Percentiles rank a stretch among this genome's conserved stretches.
phyloP scores from a whole-genome alignment of 2,888 invertebrate genomes.

The Plagodis pulveraria region DNA sequence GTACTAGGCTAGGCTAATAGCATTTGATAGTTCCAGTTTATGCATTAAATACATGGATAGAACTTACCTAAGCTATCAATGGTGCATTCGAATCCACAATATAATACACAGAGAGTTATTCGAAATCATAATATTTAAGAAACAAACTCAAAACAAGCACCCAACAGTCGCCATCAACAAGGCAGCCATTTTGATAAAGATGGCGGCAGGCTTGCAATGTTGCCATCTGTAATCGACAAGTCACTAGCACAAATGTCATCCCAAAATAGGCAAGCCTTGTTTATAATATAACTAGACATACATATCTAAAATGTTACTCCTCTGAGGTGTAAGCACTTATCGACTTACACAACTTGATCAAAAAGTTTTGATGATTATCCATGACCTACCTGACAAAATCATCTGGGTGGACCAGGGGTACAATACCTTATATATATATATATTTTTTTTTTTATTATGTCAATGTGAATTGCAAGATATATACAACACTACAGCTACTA shows the following conservation, averaged over 20 bases:
- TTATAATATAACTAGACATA: too few species aligned
- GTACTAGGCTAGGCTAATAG: constrained; percentile 48
- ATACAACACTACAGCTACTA: too few species aligned
- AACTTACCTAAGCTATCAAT: constrained; percentile 64
- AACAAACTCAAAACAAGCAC: constrained; percentile 79
- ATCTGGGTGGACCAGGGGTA: too few species aligned
- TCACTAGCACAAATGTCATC: neutral
- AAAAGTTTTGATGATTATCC: too few species aligned
- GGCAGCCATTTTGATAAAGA: constrained; percentile 79
- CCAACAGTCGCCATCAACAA: constrained; percentile 82
- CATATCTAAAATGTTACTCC: too few species aligned
- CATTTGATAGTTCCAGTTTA: constrained; percentile 40
- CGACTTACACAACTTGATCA: too few species aligned
- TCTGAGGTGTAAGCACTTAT: too few species aligned
- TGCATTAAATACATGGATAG: constrained; percentile 9
- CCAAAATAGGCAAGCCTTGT: neutral
- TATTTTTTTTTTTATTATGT: too few species aligned
- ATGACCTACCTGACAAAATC: too few species aligned
- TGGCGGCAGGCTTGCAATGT: constrained; percentile 51
- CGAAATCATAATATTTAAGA: constrained; percentile 69
- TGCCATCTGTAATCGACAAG: constrained; percentile 30
- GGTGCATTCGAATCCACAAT: constrained; percentile 50
- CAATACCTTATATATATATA: too few species aligned
- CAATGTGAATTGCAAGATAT: too few species aligned
- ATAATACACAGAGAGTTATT: constrained; percentile 52